Percentiles rank a stretch among this genome's conserved stretches.
These are phyloP conservation scores for Pseudachorutes palmiensis DNA, from an alignment of 1,140 invertebrate genomes.

Conservation along the genomic window DNA sequence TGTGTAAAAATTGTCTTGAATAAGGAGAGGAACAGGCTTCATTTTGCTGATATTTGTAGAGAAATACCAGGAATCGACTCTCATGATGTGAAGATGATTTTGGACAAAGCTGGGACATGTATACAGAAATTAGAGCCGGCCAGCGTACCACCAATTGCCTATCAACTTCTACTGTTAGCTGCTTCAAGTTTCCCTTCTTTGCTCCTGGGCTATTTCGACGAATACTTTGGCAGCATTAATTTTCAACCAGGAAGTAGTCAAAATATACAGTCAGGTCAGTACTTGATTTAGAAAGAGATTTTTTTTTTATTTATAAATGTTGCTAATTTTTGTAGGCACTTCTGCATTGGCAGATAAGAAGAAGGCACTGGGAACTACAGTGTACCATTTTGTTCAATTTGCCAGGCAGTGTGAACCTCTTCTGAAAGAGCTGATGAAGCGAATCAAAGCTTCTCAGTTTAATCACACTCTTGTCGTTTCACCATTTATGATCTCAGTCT, in stretches of 20 bases:
- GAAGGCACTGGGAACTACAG: constrained; percentile 27
- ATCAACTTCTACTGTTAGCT: constrained; percentile 22
- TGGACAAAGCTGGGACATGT: neutral
- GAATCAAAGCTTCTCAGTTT: constrained; percentile 16
- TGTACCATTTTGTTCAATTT: constrained; percentile 28
- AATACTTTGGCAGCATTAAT: constrained; percentile 14
- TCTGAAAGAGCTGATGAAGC: constrained; percentile 20
- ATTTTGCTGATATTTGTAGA: constrained; percentile 19
- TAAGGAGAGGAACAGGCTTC: too few species aligned
- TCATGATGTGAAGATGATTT: constrained; percentile 13
- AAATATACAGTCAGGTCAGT: too few species aligned
- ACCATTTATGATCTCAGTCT: constrained; percentile 28
- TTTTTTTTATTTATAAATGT: too few species aligned
- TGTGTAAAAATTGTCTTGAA: too few species aligned
- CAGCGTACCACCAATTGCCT: constrained; percentile 17
- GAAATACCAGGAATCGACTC: constrained; percentile 21
- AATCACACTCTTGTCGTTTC: constrained; percentile 20
- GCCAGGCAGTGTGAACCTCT: constrained; percentile 17
- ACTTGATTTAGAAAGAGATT: too few species aligned
- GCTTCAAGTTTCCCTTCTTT: constrained; percentile 8
- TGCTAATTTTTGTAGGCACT: too few species aligned
- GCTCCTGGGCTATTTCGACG: constrained; percentile 1
- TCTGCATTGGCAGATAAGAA: too few species aligned
- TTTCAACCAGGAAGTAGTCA: too few species aligned
- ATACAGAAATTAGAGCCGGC: constrained; percentile 11